Base-by-base conservation (phyloP, 2,113 vertebrate genomes). In the Atractosteus spatula region DNA sequence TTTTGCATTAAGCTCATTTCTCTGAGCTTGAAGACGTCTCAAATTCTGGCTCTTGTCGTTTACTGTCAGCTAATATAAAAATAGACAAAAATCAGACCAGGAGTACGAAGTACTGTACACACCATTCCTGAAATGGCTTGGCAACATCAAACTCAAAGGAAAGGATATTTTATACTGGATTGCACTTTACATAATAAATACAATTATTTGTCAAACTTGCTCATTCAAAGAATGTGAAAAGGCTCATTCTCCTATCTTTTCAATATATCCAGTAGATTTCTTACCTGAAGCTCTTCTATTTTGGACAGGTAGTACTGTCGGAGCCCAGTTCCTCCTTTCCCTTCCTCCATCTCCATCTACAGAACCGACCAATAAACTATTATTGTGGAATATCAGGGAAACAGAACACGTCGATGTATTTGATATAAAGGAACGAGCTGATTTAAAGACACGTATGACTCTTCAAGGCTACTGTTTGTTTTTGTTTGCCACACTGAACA, bases 11-110 rank as follows among this genome's bases (percentile, higher is more conserved):
- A 99, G 89, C 83, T 99, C 97, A 66, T 99, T 99, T 16, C 97
- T 93, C 79, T 99, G 97, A 0, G 97, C 97, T 79, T 99, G 97
- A 62, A 99, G 86, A 83, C 97, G 94, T 78, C 97, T 86, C 56
- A 99, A 92, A 78, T 99, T 99, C 81, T 99, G 97, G 77, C 97
- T 98, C 80, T 99, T 99, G 44, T 99, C 97, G 0, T 99, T 99
- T 44, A 99, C 97, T 0, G 97, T 98, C 79, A 99, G 77, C 97
- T 99, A 68, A 16, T 3, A 2, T 43, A 3, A 62, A 54, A 5
- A 76, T 71, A 78, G 44, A 77, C 76, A 6, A 56, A 12, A 14
- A 1, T 3, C 17, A 29, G 17, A 29, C 17, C 17, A 29, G 17
- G 17, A 29, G 1, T 29, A 29, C 17, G 17, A 29, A 29, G 17